phyloP scores from a whole-genome alignment of 2,888 invertebrate genomes.

The Rotaria magnacalcarata region DNA sequence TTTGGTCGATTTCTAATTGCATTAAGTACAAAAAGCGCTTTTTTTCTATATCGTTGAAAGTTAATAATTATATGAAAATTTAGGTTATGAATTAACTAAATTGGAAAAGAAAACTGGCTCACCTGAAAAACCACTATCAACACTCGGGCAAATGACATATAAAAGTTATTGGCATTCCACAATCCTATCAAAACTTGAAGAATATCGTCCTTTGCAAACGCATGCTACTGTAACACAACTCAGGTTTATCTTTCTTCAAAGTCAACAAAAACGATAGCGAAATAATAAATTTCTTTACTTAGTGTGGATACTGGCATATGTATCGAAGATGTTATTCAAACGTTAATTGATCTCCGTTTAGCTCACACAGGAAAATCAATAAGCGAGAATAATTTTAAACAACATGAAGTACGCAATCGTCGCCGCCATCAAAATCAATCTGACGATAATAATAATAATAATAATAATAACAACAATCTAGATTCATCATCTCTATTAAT shows the following conservation, averaged over 20 bases:
- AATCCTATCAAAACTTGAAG: neutral
- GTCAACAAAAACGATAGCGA: too few relatives aligned
- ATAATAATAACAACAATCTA: neutral
- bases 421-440: neutral
- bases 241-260: neutral
- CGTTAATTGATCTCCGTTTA: neutral
- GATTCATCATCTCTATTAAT: neutral
- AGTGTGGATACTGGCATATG: conserved; percentile 17
- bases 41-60: neutral
- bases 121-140: conserved; percentile 93
- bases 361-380: neutral
- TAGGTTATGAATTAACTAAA: conserved; percentile 84
- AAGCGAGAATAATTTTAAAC: neutral
- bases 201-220: neutral
- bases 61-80: neutral
- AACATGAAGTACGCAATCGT: neutral
- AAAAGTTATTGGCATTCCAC: conserved; percentile 79
- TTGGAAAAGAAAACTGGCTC: conserved; percentile 86
- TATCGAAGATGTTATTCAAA: conserved; percentile 23
- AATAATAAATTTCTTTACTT: neutral
- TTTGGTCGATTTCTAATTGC: conserved; percentile 92
- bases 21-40: conserved; percentile 63
- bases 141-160: conserved; percentile 88
- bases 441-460: neutral
- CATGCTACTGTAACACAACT: neutral